Percentiles rank a stretch among this genome's conserved stretches.
Conservation (phyloP, 2,797 vertebrate species). For the Leptodactylus fallax region DNA sequence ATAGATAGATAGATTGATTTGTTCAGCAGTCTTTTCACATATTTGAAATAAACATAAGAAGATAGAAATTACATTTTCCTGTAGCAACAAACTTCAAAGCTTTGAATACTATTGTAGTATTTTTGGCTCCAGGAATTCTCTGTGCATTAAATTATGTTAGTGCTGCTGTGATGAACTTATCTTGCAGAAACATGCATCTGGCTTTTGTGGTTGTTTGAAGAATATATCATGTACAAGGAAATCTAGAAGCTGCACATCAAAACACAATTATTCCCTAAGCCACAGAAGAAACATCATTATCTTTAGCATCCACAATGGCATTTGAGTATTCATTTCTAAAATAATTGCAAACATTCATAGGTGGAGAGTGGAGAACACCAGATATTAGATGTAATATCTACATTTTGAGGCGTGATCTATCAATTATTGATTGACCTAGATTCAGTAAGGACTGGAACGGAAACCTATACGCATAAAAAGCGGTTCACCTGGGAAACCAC, state of each 20-base stretch:
- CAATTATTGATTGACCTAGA: background rate
- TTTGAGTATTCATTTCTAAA: constrained; percentile 22
- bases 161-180: constrained; percentile 46
- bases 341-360: constrained; percentile 20
- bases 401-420: background rate
- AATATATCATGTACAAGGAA: constrained; percentile 26
- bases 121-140: constrained; percentile 35
- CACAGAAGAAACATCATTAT: constrained; percentile 28
- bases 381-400: constrained; percentile 3
- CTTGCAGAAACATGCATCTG: constrained; percentile 39
- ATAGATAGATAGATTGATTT: background rate
- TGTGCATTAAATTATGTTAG: constrained; percentile 39
- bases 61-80: background rate
- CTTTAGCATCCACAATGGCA: constrained; percentile 5
- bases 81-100: constrained; percentile 37
- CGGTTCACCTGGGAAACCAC: no score
- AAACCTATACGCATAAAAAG: no score
- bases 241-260: constrained; percentile 20
- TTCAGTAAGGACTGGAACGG: no score
- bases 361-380: background rate
- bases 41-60: background rate
- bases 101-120: background rate
- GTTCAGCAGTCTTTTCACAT: background rate
- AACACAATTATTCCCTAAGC: constrained; percentile 10
- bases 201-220: constrained; percentile 35